phyloP scores from a whole-genome alignment of 2,888 invertebrate genomes.

The Philaethria dido region DNA sequence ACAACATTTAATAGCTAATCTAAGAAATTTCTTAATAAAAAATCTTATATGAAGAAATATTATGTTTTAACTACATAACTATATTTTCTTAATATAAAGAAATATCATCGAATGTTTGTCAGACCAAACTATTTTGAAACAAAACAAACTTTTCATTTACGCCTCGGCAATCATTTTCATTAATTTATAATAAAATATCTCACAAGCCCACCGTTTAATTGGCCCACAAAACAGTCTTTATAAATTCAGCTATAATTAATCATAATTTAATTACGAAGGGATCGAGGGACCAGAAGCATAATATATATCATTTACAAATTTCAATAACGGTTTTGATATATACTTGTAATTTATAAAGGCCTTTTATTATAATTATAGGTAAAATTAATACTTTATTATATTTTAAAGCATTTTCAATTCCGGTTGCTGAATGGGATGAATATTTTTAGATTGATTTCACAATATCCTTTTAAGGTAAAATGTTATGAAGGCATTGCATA shows the following conservation, averaged over 20 bases:
- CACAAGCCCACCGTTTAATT: neutral
- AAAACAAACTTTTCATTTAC: neutral
- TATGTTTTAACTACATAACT: too few relatives aligned
- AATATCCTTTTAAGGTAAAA: too few relatives aligned
- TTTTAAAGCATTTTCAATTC: neutral
- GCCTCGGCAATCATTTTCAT: neutral
- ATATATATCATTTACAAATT: slow-evolving; percentile 14
- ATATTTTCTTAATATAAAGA: too few relatives aligned
- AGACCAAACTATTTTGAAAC: neutral
- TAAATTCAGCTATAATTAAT: slow-evolving; percentile 11
- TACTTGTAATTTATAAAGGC: neutral
- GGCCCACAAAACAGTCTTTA: slow-evolving; percentile 4
- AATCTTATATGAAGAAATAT: too few relatives aligned
- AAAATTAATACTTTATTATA: neutral
- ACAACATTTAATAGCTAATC: too few relatives aligned
- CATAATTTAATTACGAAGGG: slow-evolving; percentile 14
- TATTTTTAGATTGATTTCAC: too few relatives aligned
- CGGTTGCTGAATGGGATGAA: too few relatives aligned
- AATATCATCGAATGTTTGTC: too few relatives aligned
- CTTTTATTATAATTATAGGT: neutral
- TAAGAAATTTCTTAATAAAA: too few relatives aligned
- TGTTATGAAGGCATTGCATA: too few relatives aligned
- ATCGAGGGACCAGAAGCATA: neutral
- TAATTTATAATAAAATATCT: neutral
- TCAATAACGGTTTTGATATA: slow-evolving; percentile 7